Percentiles rank a stretch among this genome's conserved stretches.
phyloP scores from a whole-genome alignment of 2,888 invertebrate species.

The Agapostemon virescens region DNA sequence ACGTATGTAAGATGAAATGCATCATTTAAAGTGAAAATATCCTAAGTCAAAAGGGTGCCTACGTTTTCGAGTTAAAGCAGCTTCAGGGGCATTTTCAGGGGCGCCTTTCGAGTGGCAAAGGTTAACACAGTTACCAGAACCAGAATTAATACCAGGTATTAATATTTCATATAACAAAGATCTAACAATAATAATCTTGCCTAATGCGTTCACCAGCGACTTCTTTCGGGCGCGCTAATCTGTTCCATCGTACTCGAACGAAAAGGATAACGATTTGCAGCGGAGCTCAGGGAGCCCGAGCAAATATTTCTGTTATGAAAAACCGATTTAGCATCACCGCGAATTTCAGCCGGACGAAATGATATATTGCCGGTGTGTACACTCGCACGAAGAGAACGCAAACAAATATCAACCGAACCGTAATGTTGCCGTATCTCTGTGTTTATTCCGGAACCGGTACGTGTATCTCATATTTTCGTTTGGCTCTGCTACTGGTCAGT shows the following conservation, averaged over 20 bases:
- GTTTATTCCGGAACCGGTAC: slow-evolving; percentile 40
- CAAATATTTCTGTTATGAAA: slow-evolving; percentile 49
- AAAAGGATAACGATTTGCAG: slow-evolving; percentile 7
- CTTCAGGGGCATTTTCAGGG: too few relatives aligned
- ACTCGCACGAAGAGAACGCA: slow-evolving; percentile 39
- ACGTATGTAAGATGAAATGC: too few relatives aligned
- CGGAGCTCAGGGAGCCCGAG: slow-evolving; percentile 6
- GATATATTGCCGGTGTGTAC: slow-evolving; percentile 33
- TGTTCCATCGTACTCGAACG: neutral
- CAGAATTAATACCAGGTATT: too few relatives aligned
- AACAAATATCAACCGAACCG: slow-evolving; percentile 34
- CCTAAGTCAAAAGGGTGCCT: too few relatives aligned
- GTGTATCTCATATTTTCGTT: slow-evolving; percentile 50
- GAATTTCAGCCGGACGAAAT: slow-evolving; percentile 40
- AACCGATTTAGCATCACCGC: slow-evolving; percentile 35
- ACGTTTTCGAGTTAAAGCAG: too few relatives aligned
- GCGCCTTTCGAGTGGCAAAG: too few relatives aligned
- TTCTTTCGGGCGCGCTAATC: neutral
- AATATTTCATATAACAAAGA: too few relatives aligned
- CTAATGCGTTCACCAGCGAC: neutral
- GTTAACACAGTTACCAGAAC: too few relatives aligned
- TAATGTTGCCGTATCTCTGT: slow-evolving; percentile 33
- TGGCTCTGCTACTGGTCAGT: slow-evolving; percentile 31
- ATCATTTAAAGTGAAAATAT: too few relatives aligned
- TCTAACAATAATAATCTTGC: neutral